phyloP scores from a whole-genome alignment of 2,888 invertebrate species.

The Epinotia bilunana region DNA sequence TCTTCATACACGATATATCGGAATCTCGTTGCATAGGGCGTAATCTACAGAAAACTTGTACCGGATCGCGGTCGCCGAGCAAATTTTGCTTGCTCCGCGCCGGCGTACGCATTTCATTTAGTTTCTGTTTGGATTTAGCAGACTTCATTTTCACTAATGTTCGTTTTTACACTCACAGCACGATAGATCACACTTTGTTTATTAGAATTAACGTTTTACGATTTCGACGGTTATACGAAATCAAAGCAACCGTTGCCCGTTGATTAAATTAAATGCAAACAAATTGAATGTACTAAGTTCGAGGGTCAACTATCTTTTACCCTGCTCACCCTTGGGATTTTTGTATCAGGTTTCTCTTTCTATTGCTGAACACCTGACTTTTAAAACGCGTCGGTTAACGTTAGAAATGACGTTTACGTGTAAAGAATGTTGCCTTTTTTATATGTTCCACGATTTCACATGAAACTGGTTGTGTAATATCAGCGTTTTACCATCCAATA shows the following conservation, averaged over 20 bases:
- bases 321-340: conserved; percentile 48
- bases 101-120: conserved; percentile 78
- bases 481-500: no score
- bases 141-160: conserved; percentile 71
- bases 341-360: conserved; percentile 48
- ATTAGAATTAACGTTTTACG: conserved; percentile 48
- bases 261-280: conserved; percentile 51
- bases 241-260: conserved; percentile 77
- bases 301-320: conserved; percentile 39
- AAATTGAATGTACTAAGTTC: conserved; percentile 49
- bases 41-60: conserved; percentile 95
- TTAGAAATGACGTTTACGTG: conserved; percentile 13
- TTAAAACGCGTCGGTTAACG: conserved; percentile 55
- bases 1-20: conserved; percentile 87
- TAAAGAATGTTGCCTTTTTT: not conserved
- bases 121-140: conserved; percentile 76
- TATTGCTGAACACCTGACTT: conserved; percentile 48
- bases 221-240: conserved; percentile 63
- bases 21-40: conserved; percentile 89
- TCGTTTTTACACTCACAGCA: conserved; percentile 54
- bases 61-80: conserved; percentile 86
- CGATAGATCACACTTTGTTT: conserved; percentile 53
- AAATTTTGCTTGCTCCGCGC: conserved; percentile 76
- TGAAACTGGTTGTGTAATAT: not conserved
- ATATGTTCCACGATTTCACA: not conserved